These are phyloP conservation scores for Paramacrobiotus metropolitanus DNA, from an alignment of 1,140 invertebrate species.

Conservation along the genomic window DNA sequence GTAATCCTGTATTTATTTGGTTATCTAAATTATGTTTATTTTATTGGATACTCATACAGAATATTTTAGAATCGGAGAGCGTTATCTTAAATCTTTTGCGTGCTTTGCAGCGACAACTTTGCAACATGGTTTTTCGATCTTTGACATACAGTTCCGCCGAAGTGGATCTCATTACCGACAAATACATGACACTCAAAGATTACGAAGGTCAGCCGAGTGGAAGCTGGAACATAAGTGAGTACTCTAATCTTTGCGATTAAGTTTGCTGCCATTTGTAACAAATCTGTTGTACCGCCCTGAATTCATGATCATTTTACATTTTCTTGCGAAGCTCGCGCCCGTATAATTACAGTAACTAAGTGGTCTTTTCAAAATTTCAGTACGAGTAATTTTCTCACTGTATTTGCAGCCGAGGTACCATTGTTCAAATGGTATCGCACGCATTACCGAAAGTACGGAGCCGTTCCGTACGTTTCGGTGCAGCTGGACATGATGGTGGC, in stretches of 20 bases:
- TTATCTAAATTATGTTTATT: background rate
- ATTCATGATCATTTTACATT: too few relatives aligned
- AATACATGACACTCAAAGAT: constrained; percentile 86
- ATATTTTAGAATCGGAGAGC: too few relatives aligned
- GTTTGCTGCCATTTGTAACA: too few relatives aligned
- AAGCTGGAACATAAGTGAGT: constrained; percentile 99
- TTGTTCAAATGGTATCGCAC: constrained; percentile 57
- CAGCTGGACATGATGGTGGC: constrained; percentile 89
- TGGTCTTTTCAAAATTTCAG: too few relatives aligned
- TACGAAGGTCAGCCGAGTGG: constrained; percentile 29
- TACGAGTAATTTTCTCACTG: too few relatives aligned
- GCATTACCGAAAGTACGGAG: constrained; percentile 24
- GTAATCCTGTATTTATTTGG: background rate
- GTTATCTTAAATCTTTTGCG: too few relatives aligned
- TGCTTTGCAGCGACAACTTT: constrained; percentile 21
- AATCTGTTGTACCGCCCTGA: too few relatives aligned
- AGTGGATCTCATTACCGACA: constrained; percentile 81
- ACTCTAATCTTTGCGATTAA: too few relatives aligned
- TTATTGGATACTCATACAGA: background rate
- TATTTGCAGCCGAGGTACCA: constrained; percentile 72
- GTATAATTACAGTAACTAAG: too few relatives aligned
- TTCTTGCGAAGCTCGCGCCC: too few relatives aligned
- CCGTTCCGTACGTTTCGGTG: constrained; percentile 73
- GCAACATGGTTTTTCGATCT: constrained; percentile 96
- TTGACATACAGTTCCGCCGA: constrained; percentile 98